A percentile compares a stretch with the other conserved stretches of the same genome.
Evolutionary conservation across 2,113 vertebrate species (phyloP).

Genomic region (Oreochromis niloticus): DNA sequence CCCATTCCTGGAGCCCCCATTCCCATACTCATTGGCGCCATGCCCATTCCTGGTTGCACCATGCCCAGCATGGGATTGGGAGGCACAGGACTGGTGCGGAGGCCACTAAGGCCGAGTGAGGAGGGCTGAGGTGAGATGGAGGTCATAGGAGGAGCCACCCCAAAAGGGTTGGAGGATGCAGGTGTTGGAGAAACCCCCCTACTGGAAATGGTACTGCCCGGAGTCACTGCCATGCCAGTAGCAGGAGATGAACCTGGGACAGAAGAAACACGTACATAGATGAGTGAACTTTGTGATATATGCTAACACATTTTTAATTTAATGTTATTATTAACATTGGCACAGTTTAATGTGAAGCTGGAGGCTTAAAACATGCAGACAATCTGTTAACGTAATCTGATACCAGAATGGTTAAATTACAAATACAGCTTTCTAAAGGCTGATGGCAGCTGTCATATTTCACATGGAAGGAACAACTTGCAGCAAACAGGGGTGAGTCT

Average conservation of each 20-base stretch:
- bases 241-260: conserved; percentile 67
- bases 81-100: conserved; percentile 84
- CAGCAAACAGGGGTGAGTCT: background rate
- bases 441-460: background rate
- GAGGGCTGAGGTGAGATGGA: conserved; percentile 71
- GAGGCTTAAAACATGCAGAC: background rate
- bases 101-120: conserved; percentile 82
- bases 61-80: conserved; percentile 75
- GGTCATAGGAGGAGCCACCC: conserved; percentile 59
- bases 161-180: conserved; percentile 61
- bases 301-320: background rate
- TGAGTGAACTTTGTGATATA: too few relatives aligned
- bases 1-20: conserved; percentile 73
- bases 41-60: conserved; percentile 67
- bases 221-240: conserved; percentile 67
- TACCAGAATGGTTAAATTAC: background rate
- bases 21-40: conserved; percentile 71
- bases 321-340: background rate
- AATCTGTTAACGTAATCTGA: background rate
- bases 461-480: background rate
- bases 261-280: background rate
- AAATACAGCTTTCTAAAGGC: background rate
- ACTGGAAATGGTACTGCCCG: conserved; percentile 69
- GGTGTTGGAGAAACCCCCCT: conserved; percentile 73
- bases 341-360: background rate